Evolutionary conservation across 2,888 invertebrate species (phyloP), one percentile per base, ranked within the genome.

Genomic region (Mythimna loreyi): DNA sequence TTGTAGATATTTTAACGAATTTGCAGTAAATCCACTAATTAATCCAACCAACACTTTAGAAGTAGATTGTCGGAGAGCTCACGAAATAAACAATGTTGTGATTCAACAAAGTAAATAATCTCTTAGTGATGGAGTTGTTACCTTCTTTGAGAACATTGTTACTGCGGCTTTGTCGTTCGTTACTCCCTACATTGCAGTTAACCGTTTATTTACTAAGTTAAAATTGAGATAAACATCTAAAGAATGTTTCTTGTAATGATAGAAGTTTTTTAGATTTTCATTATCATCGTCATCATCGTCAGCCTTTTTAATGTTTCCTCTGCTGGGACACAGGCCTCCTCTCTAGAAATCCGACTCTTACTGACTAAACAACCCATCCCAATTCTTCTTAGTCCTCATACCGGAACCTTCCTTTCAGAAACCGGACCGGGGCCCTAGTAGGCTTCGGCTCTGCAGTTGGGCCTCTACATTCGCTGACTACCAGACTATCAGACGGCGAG

Each of bases 81-180:
- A 68, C 71, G 53, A 73, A 82, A 81, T 78, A 80, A 78, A 81
- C 81, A 79, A 63, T 67, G 71, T 75, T 81, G 78, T 77, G 79
- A 78, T 82, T 78, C 67, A 72, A 74, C 74, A 75, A 78, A 84
- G 85, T 80, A 86, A 85, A 83, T 85, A 85, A 83, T 83, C 78
- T 79, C 80, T 63, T 58, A 58, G 81, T 86, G 81, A 85, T 82
- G 78, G 66, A 84, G 80, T 80, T 81, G 77, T 74, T 85, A 70
- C 73, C 70, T 77, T 78, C 82, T 83, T 60, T 67, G 61, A 75
- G 75, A 83, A 79, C 72, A 65, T 82, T 81, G 72, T 84, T 85
- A 79, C 78, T 75, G 65, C 74, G 81, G 75, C 64, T 83, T 82
- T 73, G 74, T 56, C 67, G 77, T 80, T 82, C 69, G 72, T 79